Percentiles rank a stretch among this genome's conserved stretches.
These are phyloP conservation scores for Channa striata DNA, from an alignment of 2,797 vertebrate genomes.

Conservation along the genomic window DNA sequence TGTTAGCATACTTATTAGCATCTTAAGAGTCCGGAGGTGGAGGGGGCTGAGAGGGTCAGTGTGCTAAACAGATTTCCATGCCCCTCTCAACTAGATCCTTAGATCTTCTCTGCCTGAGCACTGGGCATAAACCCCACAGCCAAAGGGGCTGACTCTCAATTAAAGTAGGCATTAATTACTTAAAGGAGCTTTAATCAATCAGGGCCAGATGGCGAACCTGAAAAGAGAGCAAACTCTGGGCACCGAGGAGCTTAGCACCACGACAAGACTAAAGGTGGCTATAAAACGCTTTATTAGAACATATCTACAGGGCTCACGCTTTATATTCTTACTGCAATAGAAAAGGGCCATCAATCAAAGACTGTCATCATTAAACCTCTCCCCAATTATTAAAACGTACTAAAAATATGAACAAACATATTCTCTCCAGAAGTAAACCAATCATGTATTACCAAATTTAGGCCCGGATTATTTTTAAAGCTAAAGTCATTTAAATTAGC, in stretches of 20 bases:
- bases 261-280: constrained; percentile 41
- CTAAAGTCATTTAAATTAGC: constrained; percentile 27
- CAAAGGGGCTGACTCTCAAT: constrained; percentile 78
- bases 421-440: not conserved
- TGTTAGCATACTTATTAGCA: constrained; percentile 74
- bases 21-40: constrained; percentile 72
- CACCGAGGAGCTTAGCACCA: constrained; percentile 46
- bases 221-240: constrained; percentile 63
- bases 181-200: constrained; percentile 85
- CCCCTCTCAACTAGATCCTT: constrained; percentile 68
- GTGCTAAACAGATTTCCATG: constrained; percentile 78
- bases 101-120: constrained; percentile 63
- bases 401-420: not conserved
- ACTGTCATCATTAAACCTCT: not conserved
- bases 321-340: too few relatives aligned
- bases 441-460: not conserved
- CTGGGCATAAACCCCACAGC: constrained; percentile 62
- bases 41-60: constrained; percentile 71
- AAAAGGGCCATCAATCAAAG: not conserved
- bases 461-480: constrained; percentile 29
- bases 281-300: constrained; percentile 43
- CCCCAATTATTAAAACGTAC: not conserved
- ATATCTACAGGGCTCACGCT: constrained; percentile 8
- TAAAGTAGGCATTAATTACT: constrained; percentile 84
- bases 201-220: constrained; percentile 79